Base-by-base conservation (phyloP, 2,888 invertebrate genomes). In the Acronicta alni region DNA sequence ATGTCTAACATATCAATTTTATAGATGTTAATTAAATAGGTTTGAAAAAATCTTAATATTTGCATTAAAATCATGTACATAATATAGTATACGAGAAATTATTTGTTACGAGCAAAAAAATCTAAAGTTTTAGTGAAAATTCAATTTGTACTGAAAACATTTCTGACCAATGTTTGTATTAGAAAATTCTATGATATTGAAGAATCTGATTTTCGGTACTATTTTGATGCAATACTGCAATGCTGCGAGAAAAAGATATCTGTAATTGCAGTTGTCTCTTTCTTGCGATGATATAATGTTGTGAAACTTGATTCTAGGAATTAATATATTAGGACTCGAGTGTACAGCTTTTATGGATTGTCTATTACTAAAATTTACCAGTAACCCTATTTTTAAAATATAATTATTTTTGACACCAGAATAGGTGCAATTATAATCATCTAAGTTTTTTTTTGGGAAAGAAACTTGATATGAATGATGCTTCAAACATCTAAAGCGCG, bases 1-100 rank as follows among this genome's bases (percentile, higher is more conserved):
- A 74, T 56, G 69, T 69, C 45, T 77, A 75, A 86, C 87, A 86
- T 86, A 86, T 86, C 87, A 86, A 80, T 79, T 76, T 69, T 72
- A 75, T 81, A 72, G 51, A n/a, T 59, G 56, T 77, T 66, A 72
- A 68, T 62, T 55, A 54, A 56, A 55, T 61, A 65, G 51, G 44
- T 57, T 69, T 58, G 49, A n/a, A 37, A 42, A 41, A 57, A 62
- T 48, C 32, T 30, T 46, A 39, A 39, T 49, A 35, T 46, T 66
- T 55, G 54, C 59, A 73, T 62, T 51, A 20, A 30, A 54, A 46
- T 44, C n/a, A 53, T 78, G 54, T 69, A 67, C n/a, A 73, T 69
- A 51, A 44, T 47, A 51, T 52, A 57, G 78, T 77, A 77, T 75
- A 75, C 66, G 76, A 75, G 23, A 38, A 44, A 55, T 41, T 18